Base-by-base conservation (phyloP, 2,797 vertebrate genomes). In the Sarcophilus harrisii region DNA sequence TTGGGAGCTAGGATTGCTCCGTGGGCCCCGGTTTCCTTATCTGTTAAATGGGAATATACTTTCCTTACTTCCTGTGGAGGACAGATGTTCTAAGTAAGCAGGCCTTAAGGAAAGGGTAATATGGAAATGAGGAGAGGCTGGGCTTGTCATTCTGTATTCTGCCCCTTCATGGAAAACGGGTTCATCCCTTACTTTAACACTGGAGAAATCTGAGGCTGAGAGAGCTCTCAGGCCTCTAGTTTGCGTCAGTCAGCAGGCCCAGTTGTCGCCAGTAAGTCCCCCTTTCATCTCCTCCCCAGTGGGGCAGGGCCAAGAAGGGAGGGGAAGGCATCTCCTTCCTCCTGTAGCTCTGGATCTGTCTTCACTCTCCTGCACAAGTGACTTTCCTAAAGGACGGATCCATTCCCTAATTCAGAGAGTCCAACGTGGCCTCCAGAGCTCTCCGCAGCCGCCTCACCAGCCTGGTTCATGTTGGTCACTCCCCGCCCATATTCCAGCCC, bases 311-410 rank as follows among this genome's bases (percentile, higher is more conserved):
- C 4, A 28, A 9, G 52, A 10, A 54, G 9, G 5, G 9, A 10
- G 10, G 54, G 10, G 54, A 11, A 55, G 52, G 52, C 6, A 5
- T 52, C 52, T 52, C 52, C 49, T 49, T 49, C 49, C 49, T 49
- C 66, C 1, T 0, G 32, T n/a, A 32, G 13, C n/a, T n/a, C 5
- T 12, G 4, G 9, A n/a, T 9, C n/a, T 11, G 3, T 30, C n/a
- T 38, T 38, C n/a, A 38, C 66, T 38, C 49, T 49, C 49, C 49
- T 49, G 49, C 49, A 49, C 16, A 21, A 66, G 62, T 21, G n/a
- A 18, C 18, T 73, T 73, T 73, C 16, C 66, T 38, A 21, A 38
- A 73, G 32, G 62, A 66, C 13, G 32, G 14, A 18, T 4, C 4
- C 1, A 32, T 73, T 24, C 16, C 66, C 18, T 73, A 21, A 21